Evolutionary conservation across 2,888 invertebrate species (phyloP).

Genomic region (Cistogaster globosa): DNA sequence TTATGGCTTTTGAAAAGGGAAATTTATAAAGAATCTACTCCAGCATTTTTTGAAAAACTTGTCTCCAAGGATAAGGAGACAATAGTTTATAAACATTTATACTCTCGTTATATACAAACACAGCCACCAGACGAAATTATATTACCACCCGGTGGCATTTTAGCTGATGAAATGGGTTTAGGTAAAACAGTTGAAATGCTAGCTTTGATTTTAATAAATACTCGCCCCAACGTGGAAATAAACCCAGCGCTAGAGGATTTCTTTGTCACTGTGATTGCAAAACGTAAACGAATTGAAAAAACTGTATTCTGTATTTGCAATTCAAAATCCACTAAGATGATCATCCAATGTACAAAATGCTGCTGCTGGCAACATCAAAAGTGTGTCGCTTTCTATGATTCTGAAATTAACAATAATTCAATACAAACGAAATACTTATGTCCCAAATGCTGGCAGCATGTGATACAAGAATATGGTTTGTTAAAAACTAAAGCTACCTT

Average conservation of each 20-base stretch:
- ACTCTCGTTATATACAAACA: conserved; percentile 75
- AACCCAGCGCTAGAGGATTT: conserved; percentile 5
- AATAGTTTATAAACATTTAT: conserved; percentile 77
- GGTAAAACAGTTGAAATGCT: conserved; percentile 92
- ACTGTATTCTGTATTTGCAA: conserved; percentile 82
- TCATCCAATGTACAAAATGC: conserved; percentile 85
- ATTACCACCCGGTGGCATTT: conserved; percentile 86
- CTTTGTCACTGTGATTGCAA: conserved; percentile 45
- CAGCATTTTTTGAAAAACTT: conserved; percentile 73
- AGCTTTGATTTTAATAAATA: conserved; percentile 86
- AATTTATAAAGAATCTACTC: conserved; percentile 70
- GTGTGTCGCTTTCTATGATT: conserved; percentile 84
- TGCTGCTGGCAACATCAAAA: conserved; percentile 85
- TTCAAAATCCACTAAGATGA: conserved; percentile 61
- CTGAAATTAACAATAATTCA: conserved; percentile 65
- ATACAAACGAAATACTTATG: conserved; percentile 84
- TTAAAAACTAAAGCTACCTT: conserved; percentile 86
- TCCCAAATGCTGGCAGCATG: conserved; percentile 86
- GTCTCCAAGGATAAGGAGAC: conserved; percentile 73
- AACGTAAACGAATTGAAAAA: conserved; percentile 21
- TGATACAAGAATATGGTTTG: conserved; percentile 57
- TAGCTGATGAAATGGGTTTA: conserved; percentile 92
- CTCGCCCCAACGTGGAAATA: conserved; percentile 72
- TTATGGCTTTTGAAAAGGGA: conserved; percentile 88
- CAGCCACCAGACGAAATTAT: conserved; percentile 80